Base-by-base conservation (phyloP, 2,113 vertebrate genomes). In the Acinonyx jubatus region DNA sequence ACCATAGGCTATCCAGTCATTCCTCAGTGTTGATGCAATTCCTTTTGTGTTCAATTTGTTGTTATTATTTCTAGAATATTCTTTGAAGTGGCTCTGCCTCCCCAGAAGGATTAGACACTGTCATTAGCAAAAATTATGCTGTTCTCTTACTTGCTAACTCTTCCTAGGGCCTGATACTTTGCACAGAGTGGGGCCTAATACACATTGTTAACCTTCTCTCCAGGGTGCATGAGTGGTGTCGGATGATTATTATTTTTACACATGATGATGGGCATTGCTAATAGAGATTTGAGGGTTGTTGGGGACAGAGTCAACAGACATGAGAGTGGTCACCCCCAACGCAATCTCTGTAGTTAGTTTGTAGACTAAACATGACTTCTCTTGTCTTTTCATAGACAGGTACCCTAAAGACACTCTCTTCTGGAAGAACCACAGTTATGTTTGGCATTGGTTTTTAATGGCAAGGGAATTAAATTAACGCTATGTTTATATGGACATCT, bases 391-490 rank as follows among this genome's bases (percentile, higher is more conserved):
- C 25, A 12, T 11, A 52, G 15, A 68, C 57, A 45, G 19, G 57
- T 14, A 45, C 41, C 2, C 48, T 29, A 25, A 23, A 71, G 63
- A 50, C 4, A 50, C 4, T 74, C 18, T 89, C 55, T 91, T 93
- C n/a, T 85, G n/a, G 96, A 95, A 91, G 16, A 55, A 10, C 33
- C 33, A 25, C 3, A 7, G 7, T 61, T 52, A 11, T 95, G 68
- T 65, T 97, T 96, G 89, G 25, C 38, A 66, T 88, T 92, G 57
- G 4, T 84, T 96, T 96, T 95, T 96, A 93, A 80, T 66, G 63
- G 88, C 7, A 57, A 25, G 19, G 82, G 27, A 25, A 69, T 94
- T 95, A 86, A 93, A 50, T n/a, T 86, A 87, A 92, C 23, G 11
- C 7, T n/a, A 16, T 88, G 57, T 78, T 73, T 76, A 25, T 61